These are phyloP conservation scores for Octodon degus DNA, from an alignment of 2,113 vertebrate species.

Conservation along the genomic window DNA sequence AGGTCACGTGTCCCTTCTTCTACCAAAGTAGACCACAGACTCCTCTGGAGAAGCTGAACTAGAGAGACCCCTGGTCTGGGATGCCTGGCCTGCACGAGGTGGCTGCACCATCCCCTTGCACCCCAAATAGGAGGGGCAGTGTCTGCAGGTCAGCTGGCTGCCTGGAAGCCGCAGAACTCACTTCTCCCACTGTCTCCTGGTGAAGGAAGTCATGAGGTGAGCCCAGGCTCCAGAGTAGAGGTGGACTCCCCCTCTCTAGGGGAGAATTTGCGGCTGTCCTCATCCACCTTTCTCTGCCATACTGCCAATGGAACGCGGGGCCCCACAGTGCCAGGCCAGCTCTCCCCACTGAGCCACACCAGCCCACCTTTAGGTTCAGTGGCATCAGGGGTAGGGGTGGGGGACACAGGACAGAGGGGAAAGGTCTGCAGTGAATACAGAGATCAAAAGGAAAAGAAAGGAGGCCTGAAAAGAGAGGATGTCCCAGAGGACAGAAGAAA, in stretches of 20 bases:
- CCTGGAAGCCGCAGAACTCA: not conserved
- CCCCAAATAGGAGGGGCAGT: not conserved
- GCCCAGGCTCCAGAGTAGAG: no score
- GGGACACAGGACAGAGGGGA: not conserved
- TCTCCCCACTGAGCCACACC: accelerated
- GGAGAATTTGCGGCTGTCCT: not conserved
- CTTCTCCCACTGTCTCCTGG: not conserved
- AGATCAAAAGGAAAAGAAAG: not conserved
- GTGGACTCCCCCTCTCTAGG: accelerated
- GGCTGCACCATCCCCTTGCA: not conserved
- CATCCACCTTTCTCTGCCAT: not conserved
- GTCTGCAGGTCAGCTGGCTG: not conserved
- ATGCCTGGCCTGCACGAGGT: accelerated
- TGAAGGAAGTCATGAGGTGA: not conserved
- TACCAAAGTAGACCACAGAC: not conserved
- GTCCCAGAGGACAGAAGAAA: not conserved
- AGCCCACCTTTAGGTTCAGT: not conserved
- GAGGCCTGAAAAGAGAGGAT: not conserved
- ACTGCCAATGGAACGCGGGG: not conserved
- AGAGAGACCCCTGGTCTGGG: not conserved
- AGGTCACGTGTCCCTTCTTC: no score
- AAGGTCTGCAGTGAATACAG: not conserved
- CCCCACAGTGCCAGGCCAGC: no score
- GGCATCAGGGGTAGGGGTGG: not conserved
- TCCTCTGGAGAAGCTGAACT: not conserved